Evolutionary conservation across 2,797 vertebrate genomes (phyloP).

Genomic region (Tenualosa ilisha): DNA sequence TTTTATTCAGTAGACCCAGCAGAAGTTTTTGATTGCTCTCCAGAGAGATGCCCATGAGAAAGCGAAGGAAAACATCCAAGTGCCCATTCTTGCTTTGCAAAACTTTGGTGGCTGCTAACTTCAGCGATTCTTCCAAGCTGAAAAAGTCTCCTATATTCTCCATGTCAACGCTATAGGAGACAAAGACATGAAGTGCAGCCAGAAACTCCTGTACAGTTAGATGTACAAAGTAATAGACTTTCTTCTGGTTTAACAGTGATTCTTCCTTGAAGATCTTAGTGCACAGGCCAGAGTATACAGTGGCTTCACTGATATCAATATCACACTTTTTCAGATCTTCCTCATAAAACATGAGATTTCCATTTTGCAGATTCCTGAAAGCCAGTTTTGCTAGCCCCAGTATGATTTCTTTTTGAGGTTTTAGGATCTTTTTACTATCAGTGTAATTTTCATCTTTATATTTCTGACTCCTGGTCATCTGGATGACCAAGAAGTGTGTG

Average conservation of each 20-base stretch:
- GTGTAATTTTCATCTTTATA: neutral
- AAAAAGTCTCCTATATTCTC: neutral
- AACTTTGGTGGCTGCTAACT: too few relatives aligned
- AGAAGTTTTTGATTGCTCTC: too few relatives aligned
- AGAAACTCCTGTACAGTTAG: neutral
- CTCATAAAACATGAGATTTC: neutral
- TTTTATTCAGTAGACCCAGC: too few relatives aligned
- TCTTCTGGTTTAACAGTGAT: neutral
- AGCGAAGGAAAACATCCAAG: too few relatives aligned
- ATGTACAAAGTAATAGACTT: neutral
- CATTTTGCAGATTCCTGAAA: neutral
- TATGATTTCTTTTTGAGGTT: neutral
- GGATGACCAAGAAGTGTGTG: slow-evolving; percentile 6
- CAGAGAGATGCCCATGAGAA: too few relatives aligned
- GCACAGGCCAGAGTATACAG: neutral
- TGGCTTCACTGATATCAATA: neutral
- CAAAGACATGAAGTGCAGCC: neutral
- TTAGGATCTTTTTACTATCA: neutral
- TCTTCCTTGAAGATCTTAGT: neutral
- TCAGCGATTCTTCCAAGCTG: too few relatives aligned
- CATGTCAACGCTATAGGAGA: neutral
- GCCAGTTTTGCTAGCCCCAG: neutral
- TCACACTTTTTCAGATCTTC: neutral
- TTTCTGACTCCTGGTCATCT: slow-evolving; percentile 24
- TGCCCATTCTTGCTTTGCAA: too few relatives aligned